Evolutionary conservation across 2,888 invertebrate species (phyloP).

Genomic region (Oscheius sp.): DNA sequence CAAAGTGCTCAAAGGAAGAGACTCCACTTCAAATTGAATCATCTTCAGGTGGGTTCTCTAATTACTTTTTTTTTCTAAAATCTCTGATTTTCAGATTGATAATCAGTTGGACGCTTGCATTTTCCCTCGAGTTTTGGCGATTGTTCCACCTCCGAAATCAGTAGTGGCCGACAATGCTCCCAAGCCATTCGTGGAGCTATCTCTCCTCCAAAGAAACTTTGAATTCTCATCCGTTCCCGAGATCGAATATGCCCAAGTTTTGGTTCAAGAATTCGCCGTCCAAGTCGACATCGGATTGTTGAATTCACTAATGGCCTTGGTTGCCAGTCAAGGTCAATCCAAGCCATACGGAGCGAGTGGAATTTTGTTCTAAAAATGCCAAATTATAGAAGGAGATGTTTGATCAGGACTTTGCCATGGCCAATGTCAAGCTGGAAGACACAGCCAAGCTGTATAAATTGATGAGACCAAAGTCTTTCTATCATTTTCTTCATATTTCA

Average conservation of each 20-base stretch:
- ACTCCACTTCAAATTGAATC: slow-evolving; percentile 86
- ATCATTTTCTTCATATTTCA: slow-evolving; percentile 93
- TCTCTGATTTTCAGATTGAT: neutral
- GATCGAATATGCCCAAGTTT: slow-evolving; percentile 83
- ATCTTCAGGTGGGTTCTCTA: slow-evolving; percentile 88
- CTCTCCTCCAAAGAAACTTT: slow-evolving; percentile 87
- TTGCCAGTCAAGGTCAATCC: slow-evolving; percentile 72
- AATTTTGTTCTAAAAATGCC: neutral
- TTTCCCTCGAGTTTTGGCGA: slow-evolving; percentile 92
- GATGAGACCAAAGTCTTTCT: slow-evolving; percentile 76
- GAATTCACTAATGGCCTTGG: slow-evolving; percentile 83
- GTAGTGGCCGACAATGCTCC: slow-evolving; percentile 84
- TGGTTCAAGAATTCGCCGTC: slow-evolving; percentile 95
- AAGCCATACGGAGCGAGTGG: slow-evolving; percentile 60
- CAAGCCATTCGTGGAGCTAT: slow-evolving; percentile 93
- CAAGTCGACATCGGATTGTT: slow-evolving; percentile 89
- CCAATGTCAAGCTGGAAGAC: slow-evolving; percentile 80
- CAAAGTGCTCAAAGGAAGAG: slow-evolving; percentile 86
- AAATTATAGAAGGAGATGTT: slow-evolving; percentile 79
- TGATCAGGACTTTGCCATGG: slow-evolving; percentile 79
- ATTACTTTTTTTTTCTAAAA: slow-evolving; percentile 76
- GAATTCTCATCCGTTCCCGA: slow-evolving; percentile 77
- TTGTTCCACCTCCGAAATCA: slow-evolving; percentile 91
- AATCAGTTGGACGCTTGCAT: slow-evolving; percentile 84
- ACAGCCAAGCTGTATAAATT: slow-evolving; percentile 78